phyloP scores from a whole-genome alignment of 2,113 vertebrate species.

The Marmota monax region DNA sequence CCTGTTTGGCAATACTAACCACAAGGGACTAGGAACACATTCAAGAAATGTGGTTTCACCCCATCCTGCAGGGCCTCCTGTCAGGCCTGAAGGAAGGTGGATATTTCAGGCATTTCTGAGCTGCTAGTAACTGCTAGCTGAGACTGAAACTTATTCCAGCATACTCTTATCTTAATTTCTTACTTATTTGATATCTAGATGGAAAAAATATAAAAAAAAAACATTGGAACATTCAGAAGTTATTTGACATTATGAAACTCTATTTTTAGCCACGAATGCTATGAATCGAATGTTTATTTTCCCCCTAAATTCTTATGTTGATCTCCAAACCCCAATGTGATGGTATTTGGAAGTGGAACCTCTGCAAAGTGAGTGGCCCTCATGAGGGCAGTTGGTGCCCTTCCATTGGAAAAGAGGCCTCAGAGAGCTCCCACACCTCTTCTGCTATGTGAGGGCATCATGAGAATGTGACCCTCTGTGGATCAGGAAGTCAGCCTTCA shows the following conservation, averaged over 20 bases:
- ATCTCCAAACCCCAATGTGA: background rate
- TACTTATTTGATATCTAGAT: background rate
- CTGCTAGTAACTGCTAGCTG: too few relatives aligned
- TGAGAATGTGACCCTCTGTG: background rate
- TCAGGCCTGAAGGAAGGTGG: too few relatives aligned
- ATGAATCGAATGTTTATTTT: background rate
- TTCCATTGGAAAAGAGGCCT: background rate
- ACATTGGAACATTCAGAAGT: background rate
- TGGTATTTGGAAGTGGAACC: background rate
- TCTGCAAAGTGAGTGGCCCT: background rate
- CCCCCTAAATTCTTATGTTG: background rate
- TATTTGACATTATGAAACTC: background rate
- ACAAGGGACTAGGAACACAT: too few relatives aligned
- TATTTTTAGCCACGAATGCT: background rate
- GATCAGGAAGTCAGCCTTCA: accelerated
- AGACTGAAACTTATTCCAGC: too few relatives aligned
- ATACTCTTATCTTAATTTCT: background rate
- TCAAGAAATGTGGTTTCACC: too few relatives aligned
- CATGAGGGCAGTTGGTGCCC: too few relatives aligned
- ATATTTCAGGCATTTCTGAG: too few relatives aligned
- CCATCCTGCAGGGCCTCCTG: too few relatives aligned
- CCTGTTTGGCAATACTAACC: too few relatives aligned
- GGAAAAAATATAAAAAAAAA: background rate
- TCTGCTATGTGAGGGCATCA: background rate
- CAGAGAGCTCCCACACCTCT: too few relatives aligned